Evolutionary conservation across 2,888 invertebrate genomes (phyloP).

Genomic region (Hydraecia micacea): DNA sequence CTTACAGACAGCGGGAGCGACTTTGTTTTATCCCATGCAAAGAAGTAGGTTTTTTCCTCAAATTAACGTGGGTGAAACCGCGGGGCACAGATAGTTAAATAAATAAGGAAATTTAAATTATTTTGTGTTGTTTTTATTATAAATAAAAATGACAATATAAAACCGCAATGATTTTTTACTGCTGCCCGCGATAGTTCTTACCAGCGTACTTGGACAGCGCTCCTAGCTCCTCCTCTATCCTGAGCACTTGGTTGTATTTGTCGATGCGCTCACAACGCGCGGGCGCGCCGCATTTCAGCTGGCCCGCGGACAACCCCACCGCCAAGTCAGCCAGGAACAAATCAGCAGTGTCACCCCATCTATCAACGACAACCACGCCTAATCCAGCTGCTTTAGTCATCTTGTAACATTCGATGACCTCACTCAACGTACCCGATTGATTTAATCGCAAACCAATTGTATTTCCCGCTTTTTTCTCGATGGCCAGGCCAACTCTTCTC

Average conservation of each 20-base stretch:
- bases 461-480: slow-evolving; percentile 99
- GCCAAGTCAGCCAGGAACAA: slow-evolving; percentile 99
- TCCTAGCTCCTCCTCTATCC: slow-evolving; percentile 99
- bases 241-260: slow-evolving; percentile 99
- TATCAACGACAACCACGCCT: slow-evolving; percentile 89
- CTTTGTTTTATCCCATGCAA: too few species aligned
- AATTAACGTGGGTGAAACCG: too few species aligned
- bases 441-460: slow-evolving; percentile 98
- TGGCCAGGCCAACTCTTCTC: slow-evolving; percentile 96
- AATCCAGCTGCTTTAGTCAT: slow-evolving; percentile 99
- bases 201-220: slow-evolving; percentile 97
- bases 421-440: slow-evolving; percentile 99
- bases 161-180: background rate
- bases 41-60: too few species aligned
- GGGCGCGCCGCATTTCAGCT: slow-evolving; percentile 99
- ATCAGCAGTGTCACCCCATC: slow-evolving; percentile 99
- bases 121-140: background rate
- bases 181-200: slow-evolving; percentile 95
- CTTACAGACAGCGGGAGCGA: too few species aligned
- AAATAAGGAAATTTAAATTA: background rate
- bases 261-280: slow-evolving; percentile 98
- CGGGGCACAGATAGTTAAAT: background rate
- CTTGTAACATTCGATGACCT: slow-evolving; percentile 98
- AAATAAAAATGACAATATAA: background rate
- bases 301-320: slow-evolving; percentile 99